Evolutionary conservation across 2,113 vertebrate species (phyloP), one percentile per base, ranked within the genome.

Genomic region (Australoheros scitulus): DNA sequence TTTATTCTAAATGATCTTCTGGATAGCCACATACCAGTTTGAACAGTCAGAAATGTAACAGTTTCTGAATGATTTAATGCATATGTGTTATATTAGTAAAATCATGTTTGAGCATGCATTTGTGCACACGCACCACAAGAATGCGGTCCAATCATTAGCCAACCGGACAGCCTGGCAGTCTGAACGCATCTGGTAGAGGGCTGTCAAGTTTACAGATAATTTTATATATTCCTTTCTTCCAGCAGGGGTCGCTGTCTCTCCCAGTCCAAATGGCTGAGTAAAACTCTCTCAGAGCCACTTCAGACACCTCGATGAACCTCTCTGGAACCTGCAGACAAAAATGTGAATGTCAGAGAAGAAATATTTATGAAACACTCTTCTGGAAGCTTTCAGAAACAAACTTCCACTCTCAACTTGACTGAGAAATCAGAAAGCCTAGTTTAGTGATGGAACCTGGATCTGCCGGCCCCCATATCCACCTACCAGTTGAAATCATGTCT

Each of bases 201-300:
- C 98, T 99, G 96, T 99, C 98, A 81, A 99, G 96, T 91, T 99
- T 99, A 94, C 98, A 99, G 97, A 99, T 98, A 89, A 99, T 98
- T 96, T 99, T 99, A 93, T 99, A 99, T 91, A 99, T 99, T 88
- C 98, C 97, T 95, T 99, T 99, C 96, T 99, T 99, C 98, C 98
- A 99, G 96, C 98, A 99, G 96, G 98, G 98, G 96, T 99, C 98
- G 94, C 96, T 96, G 95, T 99, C 98, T 95, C 98, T 98, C 93
- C 98, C 98, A 86, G 96, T 97, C 94, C 98, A 98, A 94, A 99
- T 99, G 96, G 98, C 98, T 80, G 97, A 96, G 95, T 98, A 98
- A 95, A 99, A 99, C 96, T 99, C 98, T 94, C 98, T 97, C 96
- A 99, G 96, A 65, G 98, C 98, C 95, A 99, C 95, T 91, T 99